Percentiles rank a stretch among this genome's conserved stretches.
Conservation (phyloP, 2,797 vertebrate genomes). For the Apogon hyalosoma region DNA sequence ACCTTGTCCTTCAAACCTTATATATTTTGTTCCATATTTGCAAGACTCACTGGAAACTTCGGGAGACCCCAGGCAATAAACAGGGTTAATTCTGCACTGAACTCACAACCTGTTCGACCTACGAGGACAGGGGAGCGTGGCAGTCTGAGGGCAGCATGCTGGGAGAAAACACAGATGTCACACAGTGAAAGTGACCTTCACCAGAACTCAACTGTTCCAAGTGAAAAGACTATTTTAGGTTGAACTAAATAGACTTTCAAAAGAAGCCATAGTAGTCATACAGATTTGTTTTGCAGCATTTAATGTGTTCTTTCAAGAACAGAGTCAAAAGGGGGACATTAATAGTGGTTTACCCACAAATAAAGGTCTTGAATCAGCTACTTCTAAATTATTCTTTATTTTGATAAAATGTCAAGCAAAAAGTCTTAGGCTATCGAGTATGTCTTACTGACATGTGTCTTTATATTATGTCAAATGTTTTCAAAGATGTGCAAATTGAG, state of each 20-base stretch:
- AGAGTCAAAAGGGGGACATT: constrained; percentile 4
- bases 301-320: not conserved
- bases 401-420: too few relatives aligned
- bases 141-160: constrained; percentile 8
- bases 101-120: constrained; percentile 23
- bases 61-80: constrained; percentile 25
- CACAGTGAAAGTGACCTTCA: constrained; percentile 24
- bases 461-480: too few relatives aligned
- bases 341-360: not conserved
- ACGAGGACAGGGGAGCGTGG: constrained; percentile 13
- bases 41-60: constrained; percentile 7
- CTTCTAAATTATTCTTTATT: too few relatives aligned
- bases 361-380: too few relatives aligned
- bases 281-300: constrained; percentile 2
- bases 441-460: too few relatives aligned
- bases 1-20: too few relatives aligned
- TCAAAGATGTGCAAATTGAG: too few relatives aligned
- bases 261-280: constrained; percentile 1
- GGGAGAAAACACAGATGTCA: constrained; percentile 38
- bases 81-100: constrained; percentile 8
- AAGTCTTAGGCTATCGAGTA: too few relatives aligned
- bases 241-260: not conserved
- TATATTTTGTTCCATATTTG: not conserved
- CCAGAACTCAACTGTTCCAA: not conserved
- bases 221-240: constrained; percentile 24